Conservation (phyloP, 2,888 invertebrate species). For the Agrotis ipsilon region DNA sequence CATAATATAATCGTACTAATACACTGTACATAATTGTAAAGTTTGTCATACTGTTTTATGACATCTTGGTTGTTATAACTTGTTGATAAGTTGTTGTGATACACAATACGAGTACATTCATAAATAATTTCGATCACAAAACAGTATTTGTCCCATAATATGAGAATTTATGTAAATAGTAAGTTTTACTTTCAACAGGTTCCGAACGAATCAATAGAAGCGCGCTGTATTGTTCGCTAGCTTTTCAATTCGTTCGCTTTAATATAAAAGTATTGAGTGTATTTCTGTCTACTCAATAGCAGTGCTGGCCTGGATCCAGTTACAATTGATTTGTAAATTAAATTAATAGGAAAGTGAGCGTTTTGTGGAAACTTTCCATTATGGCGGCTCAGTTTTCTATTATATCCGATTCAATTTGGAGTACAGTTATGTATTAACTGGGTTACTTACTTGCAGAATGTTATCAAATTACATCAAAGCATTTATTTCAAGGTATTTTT, state of each 20-base stretch:
- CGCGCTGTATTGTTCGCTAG: slow-evolving; percentile 34
- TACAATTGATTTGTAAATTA: slow-evolving; percentile 48
- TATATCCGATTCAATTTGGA: slow-evolving; percentile 7
- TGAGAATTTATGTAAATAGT: slow-evolving; percentile 14
- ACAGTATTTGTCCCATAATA: neutral
- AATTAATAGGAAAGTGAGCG: slow-evolving; percentile 44
- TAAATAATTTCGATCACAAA: neutral
- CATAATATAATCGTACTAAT: too few relatives aligned
- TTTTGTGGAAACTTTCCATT: slow-evolving; percentile 11
- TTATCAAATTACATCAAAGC: too few relatives aligned
- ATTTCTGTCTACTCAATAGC: slow-evolving; percentile 21
- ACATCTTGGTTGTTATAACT: slow-evolving; percentile 6
- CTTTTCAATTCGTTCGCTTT: slow-evolving; percentile 13
- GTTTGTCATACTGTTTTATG: neutral
- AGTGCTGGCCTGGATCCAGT: neutral
- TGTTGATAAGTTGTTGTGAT: neutral
- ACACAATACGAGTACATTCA: neutral
- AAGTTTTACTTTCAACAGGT: slow-evolving; percentile 21
- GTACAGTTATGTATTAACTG: neutral
- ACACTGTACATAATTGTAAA: neutral
- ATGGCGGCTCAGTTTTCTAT: neutral
- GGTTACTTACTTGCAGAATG: neutral
- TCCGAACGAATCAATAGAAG: slow-evolving; percentile 10
- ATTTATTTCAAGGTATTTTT: too few relatives aligned
- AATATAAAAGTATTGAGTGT: slow-evolving; percentile 18